A percentile compares a stretch with the other conserved stretches of the same genome.
These are phyloP conservation scores for Thera britannica DNA, from an alignment of 2,888 invertebrate species.

Conservation along the genomic window DNA sequence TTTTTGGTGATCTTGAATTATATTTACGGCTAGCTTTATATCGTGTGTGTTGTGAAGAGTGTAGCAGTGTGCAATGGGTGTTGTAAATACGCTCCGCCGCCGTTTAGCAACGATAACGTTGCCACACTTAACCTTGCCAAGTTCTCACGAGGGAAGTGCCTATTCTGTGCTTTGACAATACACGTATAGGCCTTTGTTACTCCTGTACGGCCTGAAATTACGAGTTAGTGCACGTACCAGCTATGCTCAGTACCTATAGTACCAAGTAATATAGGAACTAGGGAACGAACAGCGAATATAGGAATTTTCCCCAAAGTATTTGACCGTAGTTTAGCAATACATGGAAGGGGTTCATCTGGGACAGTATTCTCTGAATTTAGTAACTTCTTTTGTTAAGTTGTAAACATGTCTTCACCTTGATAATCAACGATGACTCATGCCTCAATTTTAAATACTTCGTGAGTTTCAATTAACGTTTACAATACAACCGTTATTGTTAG, in stretches of 20 bases:
- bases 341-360: neutral
- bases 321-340: neutral
- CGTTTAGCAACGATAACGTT: conserved; percentile 84
- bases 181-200: conserved; percentile 80
- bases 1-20: conserved; percentile 38
- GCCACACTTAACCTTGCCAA: conserved; percentile 83
- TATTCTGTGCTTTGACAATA: conserved; percentile 84
- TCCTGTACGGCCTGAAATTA: conserved; percentile 72
- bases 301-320: neutral
- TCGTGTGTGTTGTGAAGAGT: conserved; percentile 51
- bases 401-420: conserved; percentile 26
- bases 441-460: conserved; percentile 30
- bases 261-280: neutral
- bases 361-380: neutral
- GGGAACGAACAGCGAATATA: neutral
- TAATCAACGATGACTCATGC: conserved; percentile 24
- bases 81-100: conserved; percentile 80
- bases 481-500: conserved; percentile 66
- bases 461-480: conserved; percentile 49
- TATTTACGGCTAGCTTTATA: conserved; percentile 18
- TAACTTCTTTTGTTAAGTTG: conserved; percentile 2
- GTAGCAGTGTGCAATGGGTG: conserved; percentile 78
- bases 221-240: conserved; percentile 18
- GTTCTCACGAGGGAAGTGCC: conserved; percentile 85
- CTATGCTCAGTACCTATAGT: conserved; percentile 12